Evolutionary conservation across 2,888 invertebrate species (phyloP), one percentile per base, ranked within the genome.

Genomic region (Habrosyne pyritoides): DNA sequence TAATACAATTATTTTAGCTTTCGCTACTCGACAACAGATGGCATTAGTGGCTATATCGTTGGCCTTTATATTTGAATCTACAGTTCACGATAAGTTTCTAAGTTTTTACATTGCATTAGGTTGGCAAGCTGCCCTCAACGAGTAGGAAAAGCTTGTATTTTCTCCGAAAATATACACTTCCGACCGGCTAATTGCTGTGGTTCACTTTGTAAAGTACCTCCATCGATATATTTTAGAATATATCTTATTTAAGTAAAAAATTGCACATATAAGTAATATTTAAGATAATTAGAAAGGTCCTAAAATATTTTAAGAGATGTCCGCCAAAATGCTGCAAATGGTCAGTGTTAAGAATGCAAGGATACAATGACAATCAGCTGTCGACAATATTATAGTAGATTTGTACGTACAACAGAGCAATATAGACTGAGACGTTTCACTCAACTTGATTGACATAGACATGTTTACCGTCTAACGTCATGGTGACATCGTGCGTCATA

Each of bases 1-100:
- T 24, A 48, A 48, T 49, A 10, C 18, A 51, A 24, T 14, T n/a
- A 6, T n/a, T 47, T 8, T 2, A 12, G 52, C 6, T 60, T n/a
- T 33, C 2, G 77, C 91, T 89, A 91, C 84, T 89, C 84, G 56
- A 47, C 75, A 61, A 66, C 56, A 90, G 91, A 87, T 90, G 91
- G 85, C 87, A 73, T 49, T 72, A 77, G 63, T 46, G 52, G 78
- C 75, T 21, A 10, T 21, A 10, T 21, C 10, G 6, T 10, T 26
- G 46, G 7, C 10, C 54, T 55, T 22, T 36, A 47, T 36, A 18
- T 22, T 61, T 64, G 58, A 57, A 55, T 53, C 65, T 56, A 61
- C 60, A 57, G 66, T 33, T 33, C n/a, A 6, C 73, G 71, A 73
- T 71, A 73, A 71, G 69, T 69, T 78, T 75, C 69, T 59, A 75